These are phyloP conservation scores for Rhimphoctona megacephalus DNA, from an alignment of 2,888 invertebrate genomes.

Conservation along the genomic window DNA sequence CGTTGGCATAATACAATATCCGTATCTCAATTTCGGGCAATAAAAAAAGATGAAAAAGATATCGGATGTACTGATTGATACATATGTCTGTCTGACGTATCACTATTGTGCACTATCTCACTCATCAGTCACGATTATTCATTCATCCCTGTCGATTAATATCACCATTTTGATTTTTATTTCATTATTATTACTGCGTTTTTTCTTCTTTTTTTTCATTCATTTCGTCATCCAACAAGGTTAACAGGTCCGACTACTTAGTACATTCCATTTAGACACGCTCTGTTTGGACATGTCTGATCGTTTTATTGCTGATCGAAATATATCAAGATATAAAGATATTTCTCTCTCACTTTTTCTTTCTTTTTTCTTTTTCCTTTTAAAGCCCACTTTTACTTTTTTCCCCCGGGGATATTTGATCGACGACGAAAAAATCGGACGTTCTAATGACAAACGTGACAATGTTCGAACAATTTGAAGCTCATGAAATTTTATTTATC, in stretches of 20 bases:
- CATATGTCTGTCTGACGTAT: conserved; percentile 4
- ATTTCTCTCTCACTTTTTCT: conserved; percentile 6
- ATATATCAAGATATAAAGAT: conserved; percentile 26
- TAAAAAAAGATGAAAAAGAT: not conserved
- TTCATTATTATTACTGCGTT: not conserved
- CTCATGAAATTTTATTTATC: not conserved
- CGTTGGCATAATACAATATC: conserved; percentile 7
- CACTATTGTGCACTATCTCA: conserved; percentile 3
- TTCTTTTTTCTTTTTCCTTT: conserved; percentile 1
- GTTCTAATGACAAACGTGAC: not conserved
- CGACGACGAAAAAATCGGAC: not conserved
- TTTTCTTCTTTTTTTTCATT: conserved; percentile 10
- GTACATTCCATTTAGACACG: conserved; percentile 31
- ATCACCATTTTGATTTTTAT: not conserved
- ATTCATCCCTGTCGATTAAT: conserved; percentile 52
- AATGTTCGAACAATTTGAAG: conserved; percentile 15
- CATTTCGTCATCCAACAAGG: conserved; percentile 25
- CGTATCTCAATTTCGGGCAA: not conserved
- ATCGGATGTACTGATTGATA: conserved; percentile 28
- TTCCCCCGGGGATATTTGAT: not conserved
- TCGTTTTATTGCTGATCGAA: conserved; percentile 35
- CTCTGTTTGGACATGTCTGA: conserved; percentile 44
- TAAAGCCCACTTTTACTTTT: conserved; percentile 39
- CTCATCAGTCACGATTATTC: conserved; percentile 39
- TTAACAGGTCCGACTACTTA: conserved; percentile 40